Evolutionary conservation across 2,797 vertebrate genomes (phyloP).

Genomic region (Allobates femoralis): DNA sequence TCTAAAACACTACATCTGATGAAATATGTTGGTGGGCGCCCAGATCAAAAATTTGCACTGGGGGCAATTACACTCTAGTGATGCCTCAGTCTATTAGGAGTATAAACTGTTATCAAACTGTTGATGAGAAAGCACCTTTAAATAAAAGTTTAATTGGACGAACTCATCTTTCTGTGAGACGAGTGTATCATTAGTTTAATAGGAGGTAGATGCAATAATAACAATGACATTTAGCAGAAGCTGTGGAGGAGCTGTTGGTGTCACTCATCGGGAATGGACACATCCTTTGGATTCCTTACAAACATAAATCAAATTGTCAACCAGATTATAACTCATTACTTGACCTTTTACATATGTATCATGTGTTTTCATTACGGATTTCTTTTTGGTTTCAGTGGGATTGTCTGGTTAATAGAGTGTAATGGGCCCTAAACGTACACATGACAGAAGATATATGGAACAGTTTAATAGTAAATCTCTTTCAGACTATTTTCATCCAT

Average conservation of each 20-base stretch:
- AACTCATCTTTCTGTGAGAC: background rate
- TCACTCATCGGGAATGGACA: conserved; percentile 14
- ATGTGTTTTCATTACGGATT: conserved; percentile 40
- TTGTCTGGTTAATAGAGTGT: conserved; percentile 38
- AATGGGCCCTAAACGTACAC: conserved; percentile 27
- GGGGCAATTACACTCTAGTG: no score
- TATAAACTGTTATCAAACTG: background rate
- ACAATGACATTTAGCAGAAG: conserved; percentile 34
- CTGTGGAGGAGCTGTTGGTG: conserved; percentile 22
- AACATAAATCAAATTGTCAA: conserved; percentile 45
- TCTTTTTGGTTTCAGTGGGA: conserved; percentile 30
- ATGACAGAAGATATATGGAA: conserved; percentile 17
- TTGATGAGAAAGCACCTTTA: no score
- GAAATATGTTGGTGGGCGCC: no score
- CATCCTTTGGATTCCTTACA: conserved; percentile 36
- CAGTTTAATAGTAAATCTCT: background rate
- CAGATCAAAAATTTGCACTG: no score
- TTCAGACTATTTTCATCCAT: background rate
- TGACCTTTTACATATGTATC: conserved; percentile 30
- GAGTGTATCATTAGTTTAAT: background rate
- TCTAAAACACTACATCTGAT: no score
- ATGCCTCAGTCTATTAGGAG: background rate
- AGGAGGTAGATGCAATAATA: background rate
- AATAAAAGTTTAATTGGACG: background rate
- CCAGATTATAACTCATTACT: conserved; percentile 24